These are phyloP conservation scores for Sylvia atricapilla DNA, from an alignment of 2,113 vertebrate species.

Conservation along the genomic window DNA sequence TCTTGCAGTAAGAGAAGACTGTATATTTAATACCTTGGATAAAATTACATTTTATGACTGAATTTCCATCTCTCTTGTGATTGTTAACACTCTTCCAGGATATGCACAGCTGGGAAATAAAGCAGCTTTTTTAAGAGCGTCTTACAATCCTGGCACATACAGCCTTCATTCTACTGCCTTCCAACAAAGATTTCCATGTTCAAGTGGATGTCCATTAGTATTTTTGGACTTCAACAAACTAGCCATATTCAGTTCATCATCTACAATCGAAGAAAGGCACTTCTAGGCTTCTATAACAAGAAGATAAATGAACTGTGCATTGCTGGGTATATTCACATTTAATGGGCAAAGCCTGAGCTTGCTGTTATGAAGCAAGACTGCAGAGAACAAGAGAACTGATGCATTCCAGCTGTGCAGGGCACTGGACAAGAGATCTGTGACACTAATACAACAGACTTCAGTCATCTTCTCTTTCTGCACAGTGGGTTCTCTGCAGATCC, in stretches of 20 bases:
- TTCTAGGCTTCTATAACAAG: background rate
- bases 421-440: background rate
- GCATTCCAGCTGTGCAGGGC: background rate
- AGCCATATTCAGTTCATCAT: background rate
- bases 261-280: background rate
- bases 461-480: background rate
- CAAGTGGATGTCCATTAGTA: background rate
- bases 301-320: background rate
- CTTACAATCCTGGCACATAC: background rate
- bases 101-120: background rate
- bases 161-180: background rate
- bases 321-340: background rate
- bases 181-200: background rate
- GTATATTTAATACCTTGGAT: background rate
- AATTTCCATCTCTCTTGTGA: background rate
- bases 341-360: background rate
- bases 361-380: background rate
- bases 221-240: background rate
- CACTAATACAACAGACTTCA: background rate
- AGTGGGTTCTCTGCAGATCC: background rate
- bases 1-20: background rate
- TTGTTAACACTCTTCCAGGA: background rate
- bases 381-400: background rate
- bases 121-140: background rate
- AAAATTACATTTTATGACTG: background rate